A percentile compares a stretch with the other conserved stretches of the same genome.
phyloP scores from a whole-genome alignment of 2,888 invertebrate genomes.

The Uloborus plumipes region DNA sequence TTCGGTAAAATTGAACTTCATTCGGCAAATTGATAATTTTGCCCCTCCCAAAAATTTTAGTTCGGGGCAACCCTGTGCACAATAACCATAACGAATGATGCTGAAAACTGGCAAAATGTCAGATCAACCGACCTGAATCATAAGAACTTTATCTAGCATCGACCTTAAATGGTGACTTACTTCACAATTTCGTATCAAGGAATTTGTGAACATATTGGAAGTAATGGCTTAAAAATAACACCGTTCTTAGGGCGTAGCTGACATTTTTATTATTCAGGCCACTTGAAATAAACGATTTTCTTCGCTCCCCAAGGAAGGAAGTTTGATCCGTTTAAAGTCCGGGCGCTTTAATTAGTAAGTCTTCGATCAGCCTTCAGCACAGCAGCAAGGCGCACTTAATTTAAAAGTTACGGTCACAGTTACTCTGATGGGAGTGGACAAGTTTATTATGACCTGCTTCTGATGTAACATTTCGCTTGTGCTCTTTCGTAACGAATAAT shows the following conservation, averaged over 20 bases:
- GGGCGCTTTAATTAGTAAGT: conserved; percentile 37
- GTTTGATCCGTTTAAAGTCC: conserved; percentile 45
- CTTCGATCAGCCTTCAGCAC: conserved; percentile 22
- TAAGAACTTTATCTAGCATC: not conserved
- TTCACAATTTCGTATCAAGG: conserved; percentile 16
- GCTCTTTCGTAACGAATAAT: too few species aligned
- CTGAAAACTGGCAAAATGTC: too few species aligned
- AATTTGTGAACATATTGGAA: conserved; percentile 14
- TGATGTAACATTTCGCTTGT: too few species aligned
- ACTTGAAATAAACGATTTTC: conserved; percentile 41
- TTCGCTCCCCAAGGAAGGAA: conserved; percentile 47
- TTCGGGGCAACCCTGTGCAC: too few species aligned
- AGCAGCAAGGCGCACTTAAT: not conserved
- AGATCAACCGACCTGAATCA: too few species aligned
- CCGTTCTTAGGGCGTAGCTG: conserved; percentile 50
- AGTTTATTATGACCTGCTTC: too few species aligned
- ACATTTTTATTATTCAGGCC: conserved; percentile 56
- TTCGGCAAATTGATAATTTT: too few species aligned
- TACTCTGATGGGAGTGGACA: not conserved
- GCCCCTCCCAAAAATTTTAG: too few species aligned
- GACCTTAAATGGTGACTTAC: conserved; percentile 26
- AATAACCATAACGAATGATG: too few species aligned
- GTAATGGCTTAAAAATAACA: conserved; percentile 55
- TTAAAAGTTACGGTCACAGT: conserved; percentile 2
- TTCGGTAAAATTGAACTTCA: too few species aligned